Conservation (phyloP, 2,888 invertebrate genomes). For the Ditula angustiorana region DNA sequence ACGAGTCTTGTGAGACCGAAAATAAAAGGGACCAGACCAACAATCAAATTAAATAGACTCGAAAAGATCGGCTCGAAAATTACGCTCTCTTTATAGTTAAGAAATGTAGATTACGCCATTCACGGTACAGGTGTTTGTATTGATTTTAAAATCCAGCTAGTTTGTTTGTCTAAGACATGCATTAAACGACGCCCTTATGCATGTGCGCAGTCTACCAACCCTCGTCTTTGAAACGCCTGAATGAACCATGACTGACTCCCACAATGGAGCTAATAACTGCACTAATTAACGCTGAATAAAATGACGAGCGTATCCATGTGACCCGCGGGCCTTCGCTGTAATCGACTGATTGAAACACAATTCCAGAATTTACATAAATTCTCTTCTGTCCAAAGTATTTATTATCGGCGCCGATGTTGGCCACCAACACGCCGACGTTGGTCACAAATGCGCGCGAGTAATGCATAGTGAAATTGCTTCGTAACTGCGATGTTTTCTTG, state of each 20-base stretch:
- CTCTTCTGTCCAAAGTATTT: conserved; percentile 13
- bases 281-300: conserved; percentile 43
- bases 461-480: conserved; percentile 25
- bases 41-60: too few species aligned
- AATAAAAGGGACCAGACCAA: too few species aligned
- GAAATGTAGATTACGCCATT: neutral
- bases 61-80: too few species aligned
- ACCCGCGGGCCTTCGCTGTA: conserved; percentile 31
- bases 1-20: too few species aligned
- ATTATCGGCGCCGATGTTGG: conserved; percentile 14
- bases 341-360: conserved; percentile 24
- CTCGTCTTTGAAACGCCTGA: conserved; percentile 19
- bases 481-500: conserved; percentile 25
- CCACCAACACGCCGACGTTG: conserved; percentile 1
- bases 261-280: conserved; percentile 36
- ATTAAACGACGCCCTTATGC: neutral
- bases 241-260: conserved; percentile 28
- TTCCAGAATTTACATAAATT: conserved; percentile 33
- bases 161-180: neutral
- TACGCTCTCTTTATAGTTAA: too few species aligned
- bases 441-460: conserved; percentile 9
- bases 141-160: neutral
- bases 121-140: neutral
- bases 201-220: conserved; percentile 1
- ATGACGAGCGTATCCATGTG: conserved; percentile 27